Conservation (phyloP, 1,140 invertebrate genomes). For the Dolichoris vasculosae region DNA sequence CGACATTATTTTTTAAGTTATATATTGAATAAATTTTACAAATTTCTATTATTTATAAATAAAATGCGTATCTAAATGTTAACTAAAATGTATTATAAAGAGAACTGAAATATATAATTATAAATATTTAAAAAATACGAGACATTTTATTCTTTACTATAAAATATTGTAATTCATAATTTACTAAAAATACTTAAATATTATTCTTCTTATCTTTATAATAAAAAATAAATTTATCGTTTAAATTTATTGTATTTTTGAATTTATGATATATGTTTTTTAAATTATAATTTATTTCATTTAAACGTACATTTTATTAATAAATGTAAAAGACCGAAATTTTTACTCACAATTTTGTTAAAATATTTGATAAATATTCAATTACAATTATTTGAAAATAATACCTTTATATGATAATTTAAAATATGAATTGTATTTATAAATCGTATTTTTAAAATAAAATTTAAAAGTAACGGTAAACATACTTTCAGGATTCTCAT, state of each 20-base stretch:
- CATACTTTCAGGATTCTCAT: background rate
- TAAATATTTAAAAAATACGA: background rate
- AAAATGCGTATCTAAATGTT: too few species aligned
- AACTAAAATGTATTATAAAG: background rate
- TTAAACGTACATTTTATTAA: background rate
- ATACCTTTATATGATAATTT: background rate
- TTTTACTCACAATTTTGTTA: background rate
- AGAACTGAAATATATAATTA: background rate
- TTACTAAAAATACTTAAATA: background rate
- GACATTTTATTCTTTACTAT: background rate
- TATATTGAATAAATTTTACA: too few species aligned
- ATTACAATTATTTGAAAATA: background rate
- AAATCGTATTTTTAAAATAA: background rate
- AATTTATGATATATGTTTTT: background rate
- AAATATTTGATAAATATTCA: conserved; percentile 13
- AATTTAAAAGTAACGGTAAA: background rate
- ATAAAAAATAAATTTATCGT: background rate
- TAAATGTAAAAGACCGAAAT: background rate
- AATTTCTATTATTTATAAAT: too few species aligned
- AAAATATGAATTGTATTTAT: background rate
- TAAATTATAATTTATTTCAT: background rate
- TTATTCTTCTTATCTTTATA: background rate
- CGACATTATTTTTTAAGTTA: too few species aligned
- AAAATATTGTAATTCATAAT: background rate
- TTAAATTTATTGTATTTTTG: background rate